phyloP scores from a whole-genome alignment of 2,113 vertebrate genomes.

The Heterocephalus glaber region DNA sequence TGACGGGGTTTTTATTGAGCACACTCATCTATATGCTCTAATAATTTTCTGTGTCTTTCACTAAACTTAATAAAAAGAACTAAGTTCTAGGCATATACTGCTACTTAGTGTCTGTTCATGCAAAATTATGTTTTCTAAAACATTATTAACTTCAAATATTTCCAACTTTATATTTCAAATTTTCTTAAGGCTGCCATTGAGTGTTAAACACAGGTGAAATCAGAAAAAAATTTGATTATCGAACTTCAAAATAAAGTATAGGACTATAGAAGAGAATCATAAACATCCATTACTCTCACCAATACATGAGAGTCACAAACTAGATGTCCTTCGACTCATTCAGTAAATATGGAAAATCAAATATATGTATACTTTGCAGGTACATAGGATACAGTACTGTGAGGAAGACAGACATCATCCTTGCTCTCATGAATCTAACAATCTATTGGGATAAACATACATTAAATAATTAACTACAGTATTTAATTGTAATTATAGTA shows the following conservation, averaged over 20 bases:
- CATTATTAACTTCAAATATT: slow-evolving; percentile 46
- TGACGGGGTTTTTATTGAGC: slow-evolving; percentile 2
- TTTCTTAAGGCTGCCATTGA: background rate
- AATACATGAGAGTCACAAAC: background rate
- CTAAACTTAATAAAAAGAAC: slow-evolving; percentile 32
- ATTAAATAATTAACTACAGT: background rate
- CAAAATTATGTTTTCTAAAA: slow-evolving; percentile 19
- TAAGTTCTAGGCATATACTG: background rate
- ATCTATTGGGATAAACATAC: background rate
- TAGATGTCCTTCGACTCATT: slow-evolving; percentile 26
- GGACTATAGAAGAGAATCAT: background rate
- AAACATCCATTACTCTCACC: background rate
- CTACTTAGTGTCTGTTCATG: background rate
- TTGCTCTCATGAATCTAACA: background rate
- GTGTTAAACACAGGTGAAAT: background rate
- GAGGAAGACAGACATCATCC: background rate
- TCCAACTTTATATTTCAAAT: slow-evolving; percentile 10
- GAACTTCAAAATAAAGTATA: background rate
- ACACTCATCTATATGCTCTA: background rate
- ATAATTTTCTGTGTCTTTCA: background rate
- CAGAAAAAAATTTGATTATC: slow-evolving; percentile 13
- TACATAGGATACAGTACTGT: background rate
- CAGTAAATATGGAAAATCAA: slow-evolving; percentile 22
- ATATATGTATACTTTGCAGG: background rate
- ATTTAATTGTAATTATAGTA: slow-evolving; percentile 13